Evolutionary conservation across 2,797 vertebrate species (phyloP), one percentile per base, ranked within the genome.

Genomic region (Anomalospiza imberbis): DNA sequence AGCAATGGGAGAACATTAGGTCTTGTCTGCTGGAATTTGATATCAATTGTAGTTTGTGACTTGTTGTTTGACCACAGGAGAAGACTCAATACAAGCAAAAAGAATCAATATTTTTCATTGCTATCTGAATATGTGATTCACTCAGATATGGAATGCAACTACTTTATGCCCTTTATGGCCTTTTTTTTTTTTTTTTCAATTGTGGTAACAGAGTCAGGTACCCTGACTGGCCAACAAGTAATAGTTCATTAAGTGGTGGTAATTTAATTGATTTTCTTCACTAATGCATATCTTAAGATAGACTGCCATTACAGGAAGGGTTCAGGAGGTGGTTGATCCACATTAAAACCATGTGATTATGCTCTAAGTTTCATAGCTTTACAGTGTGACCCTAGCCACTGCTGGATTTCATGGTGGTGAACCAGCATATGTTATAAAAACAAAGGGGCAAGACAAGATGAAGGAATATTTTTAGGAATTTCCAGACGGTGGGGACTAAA

Each of bases 241-340:
- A 53, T 73, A 73, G 67, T 70, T 94, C 74, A 85, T 95, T 76
- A 92, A 89, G 45, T 77, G 53, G 63, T 80, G 71, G 63, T 20
- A 91, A 92, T 87, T 85, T 79, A 85, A 94, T 95, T 73, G 92
- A 82, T 94, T 94, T 87, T 95, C 53, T 60, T 87, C 67, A 55
- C 53, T 92, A 94, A 92, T 89, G 78, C 42, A 53, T 66, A 60
- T 85, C 60, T 89, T 79, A 87, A 92, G 81, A 79, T 62, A 92
- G 60, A 53, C 29, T 82, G 12, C 14, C 8, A 1, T 82, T 91
- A 91, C 48, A 96, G 78, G 75, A 93, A 91, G 32, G 19, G 45
- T 63, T 87, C 53, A 62, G 68, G 44, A 89, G 71, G 65, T 90
- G 66, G 62, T 9, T 93, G 84, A 87, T 87, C 68, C 38, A 63